Base-by-base conservation (phyloP, 1,140 invertebrate genomes). In the Ericerus pela region DNA sequence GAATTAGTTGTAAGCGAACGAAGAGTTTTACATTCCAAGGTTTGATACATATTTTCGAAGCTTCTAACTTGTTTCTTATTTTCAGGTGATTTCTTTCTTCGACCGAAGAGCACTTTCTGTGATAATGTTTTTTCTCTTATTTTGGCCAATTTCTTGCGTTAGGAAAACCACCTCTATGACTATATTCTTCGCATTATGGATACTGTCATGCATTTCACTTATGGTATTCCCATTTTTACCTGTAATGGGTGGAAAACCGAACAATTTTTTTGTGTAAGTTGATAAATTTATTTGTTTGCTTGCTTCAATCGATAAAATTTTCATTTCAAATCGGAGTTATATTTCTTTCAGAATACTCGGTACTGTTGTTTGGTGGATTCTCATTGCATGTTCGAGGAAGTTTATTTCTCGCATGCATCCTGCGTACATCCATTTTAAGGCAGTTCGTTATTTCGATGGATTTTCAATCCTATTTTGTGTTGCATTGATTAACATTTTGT, bases 141-240 rank as follows among this genome's bases (percentile, higher is more conserved):
- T 73, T 61, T 68, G 55, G 54, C 62, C 36, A 64, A 58, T 58
- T 11, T 38, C 16, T 22, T 31, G 18, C 20, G 30, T 37, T 16
- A 31, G 24, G 20, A 52, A 54, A 55, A 20, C 27, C 4, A 18
- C 43, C 29, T 28, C 29, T 51, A 31, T 14, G 30, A 47, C 55
- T 27, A 2, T 3, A 37, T 12, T 51, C 28, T 10, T 57, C 16
- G 10, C 58, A 62, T 57, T 73, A 60, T 75, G 70, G 78, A 41
- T 63, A 61, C 8, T 63, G 2, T 68, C 65, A 10, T 73, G 69
- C 58, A 16, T 74, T 16, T 5, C 70, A 26, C 65, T 85, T 26
- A 75, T 77, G 31, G 61, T 78, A 27, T 85, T 85, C 68, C 81
- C 83, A 20, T 69, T 82, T 55, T 66, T 82, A 55, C 79, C 81